These are phyloP conservation scores for Hylomyscus alleni DNA, from an alignment of 2,797 vertebrate genomes.

Conservation along the genomic window DNA sequence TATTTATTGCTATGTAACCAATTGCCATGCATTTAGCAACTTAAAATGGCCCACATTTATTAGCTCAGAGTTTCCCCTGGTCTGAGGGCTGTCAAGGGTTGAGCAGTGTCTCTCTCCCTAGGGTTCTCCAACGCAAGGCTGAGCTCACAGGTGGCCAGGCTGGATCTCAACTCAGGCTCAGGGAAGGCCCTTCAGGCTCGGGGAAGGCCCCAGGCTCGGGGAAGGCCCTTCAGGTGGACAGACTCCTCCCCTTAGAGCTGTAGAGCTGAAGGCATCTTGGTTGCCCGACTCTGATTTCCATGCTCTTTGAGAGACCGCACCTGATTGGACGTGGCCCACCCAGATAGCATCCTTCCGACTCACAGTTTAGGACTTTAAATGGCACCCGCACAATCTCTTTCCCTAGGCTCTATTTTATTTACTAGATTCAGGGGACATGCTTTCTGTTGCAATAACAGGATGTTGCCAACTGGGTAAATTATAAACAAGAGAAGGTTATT, in stretches of 20 bases:
- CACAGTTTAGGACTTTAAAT: not conserved
- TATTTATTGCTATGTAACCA: not conserved
- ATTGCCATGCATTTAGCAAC: not conserved
- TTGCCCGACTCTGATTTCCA: not conserved
- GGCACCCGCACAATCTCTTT: not conserved
- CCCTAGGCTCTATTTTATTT: not conserved
- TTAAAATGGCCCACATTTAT: not conserved
- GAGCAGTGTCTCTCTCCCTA: not conserved
- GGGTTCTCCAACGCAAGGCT: not conserved
- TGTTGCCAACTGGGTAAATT: not conserved
- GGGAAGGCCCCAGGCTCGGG: not conserved
- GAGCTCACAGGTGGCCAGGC: not conserved
- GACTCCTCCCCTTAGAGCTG: not conserved
- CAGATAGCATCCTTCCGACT: not conserved
- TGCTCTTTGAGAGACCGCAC: not conserved
- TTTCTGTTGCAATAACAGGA: not conserved
- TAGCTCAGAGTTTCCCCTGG: not conserved
- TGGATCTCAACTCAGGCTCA: not conserved
- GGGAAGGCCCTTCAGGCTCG: not conserved
- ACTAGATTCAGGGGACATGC: not conserved
- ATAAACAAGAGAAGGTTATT: not conserved
- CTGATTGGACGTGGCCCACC: conserved; percentile 35
- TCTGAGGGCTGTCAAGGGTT: not conserved
- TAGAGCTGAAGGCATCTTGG: not conserved
- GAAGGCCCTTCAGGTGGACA: not conserved